Evolutionary conservation across 2,888 invertebrate genomes (phyloP).

Genomic region (Nomada flava): DNA sequence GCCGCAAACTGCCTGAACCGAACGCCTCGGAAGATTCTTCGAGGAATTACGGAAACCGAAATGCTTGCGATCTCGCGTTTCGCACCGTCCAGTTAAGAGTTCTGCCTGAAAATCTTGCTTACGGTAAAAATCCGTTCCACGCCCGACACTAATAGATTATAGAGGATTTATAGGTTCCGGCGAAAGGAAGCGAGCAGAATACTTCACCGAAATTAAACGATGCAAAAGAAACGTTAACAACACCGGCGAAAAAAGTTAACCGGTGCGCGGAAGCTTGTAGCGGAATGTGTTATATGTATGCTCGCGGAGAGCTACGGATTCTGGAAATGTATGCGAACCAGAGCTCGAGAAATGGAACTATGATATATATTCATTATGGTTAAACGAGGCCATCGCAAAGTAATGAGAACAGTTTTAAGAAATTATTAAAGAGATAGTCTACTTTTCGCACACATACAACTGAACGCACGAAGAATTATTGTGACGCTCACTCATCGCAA

Average conservation of each 20-base stretch:
- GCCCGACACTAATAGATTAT: too few species aligned
- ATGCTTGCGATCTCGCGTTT: neutral
- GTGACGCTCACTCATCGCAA: conserved; percentile 27
- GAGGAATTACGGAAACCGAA: conserved; percentile 11
- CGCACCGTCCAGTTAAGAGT: neutral
- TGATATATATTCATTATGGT: conserved; percentile 54
- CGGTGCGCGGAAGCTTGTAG: neutral
- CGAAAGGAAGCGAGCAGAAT: neutral
- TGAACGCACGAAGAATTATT: conserved; percentile 41
- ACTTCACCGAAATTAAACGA: neutral
- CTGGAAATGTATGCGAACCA: conserved; percentile 42
- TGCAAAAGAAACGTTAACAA: conserved; percentile 12
- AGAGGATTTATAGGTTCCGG: too few species aligned
- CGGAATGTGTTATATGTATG: neutral
- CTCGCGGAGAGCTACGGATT: conserved; percentile 1
- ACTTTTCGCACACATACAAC: conserved; percentile 37
- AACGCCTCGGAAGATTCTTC: conserved; percentile 20
- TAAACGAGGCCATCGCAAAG: conserved; percentile 58
- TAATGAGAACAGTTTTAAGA: conserved; percentile 56
- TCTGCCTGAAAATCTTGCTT: too few species aligned
- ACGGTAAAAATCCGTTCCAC: too few species aligned
- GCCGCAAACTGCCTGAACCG: conserved; percentile 24
- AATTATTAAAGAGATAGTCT: conserved; percentile 57
- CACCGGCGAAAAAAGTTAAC: neutral
- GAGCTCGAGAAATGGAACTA: conserved; percentile 23